Evolutionary conservation across 2,888 invertebrate species (phyloP).

Genomic region (Incurvaria masculella): DNA sequence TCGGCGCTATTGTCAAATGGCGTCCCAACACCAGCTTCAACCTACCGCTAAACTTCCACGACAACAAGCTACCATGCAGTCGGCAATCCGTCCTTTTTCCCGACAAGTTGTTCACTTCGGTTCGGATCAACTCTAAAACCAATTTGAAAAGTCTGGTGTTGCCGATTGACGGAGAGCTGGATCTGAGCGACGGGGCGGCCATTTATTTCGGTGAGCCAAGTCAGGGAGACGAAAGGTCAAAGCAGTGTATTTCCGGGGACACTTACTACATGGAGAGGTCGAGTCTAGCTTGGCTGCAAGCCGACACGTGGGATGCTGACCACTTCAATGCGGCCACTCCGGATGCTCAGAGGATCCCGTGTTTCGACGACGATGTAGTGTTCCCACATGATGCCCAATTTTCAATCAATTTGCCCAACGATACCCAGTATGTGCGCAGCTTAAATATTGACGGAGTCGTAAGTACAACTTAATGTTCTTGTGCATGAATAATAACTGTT

Average conservation of each 20-base stretch:
- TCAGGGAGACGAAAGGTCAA: slow-evolving; percentile 26
- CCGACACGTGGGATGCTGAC: slow-evolving; percentile 41
- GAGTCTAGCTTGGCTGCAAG: slow-evolving; percentile 33
- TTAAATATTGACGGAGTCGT: neutral
- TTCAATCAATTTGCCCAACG: slow-evolving; percentile 28
- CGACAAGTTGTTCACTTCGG: slow-evolving; percentile 25
- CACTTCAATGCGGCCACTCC: slow-evolving; percentile 46
- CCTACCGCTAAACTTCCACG: neutral
- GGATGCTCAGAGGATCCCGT: slow-evolving; percentile 46
- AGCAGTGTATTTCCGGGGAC: slow-evolving; percentile 27
- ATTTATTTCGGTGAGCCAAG: slow-evolving; percentile 1
- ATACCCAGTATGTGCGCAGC: neutral
- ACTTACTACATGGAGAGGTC: slow-evolving; percentile 31
- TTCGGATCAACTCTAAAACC: slow-evolving; percentile 26
- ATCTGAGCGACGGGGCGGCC: slow-evolving; percentile 30
- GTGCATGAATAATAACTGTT: too few relatives aligned
- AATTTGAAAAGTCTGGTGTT: slow-evolving; percentile 31
- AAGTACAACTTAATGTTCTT: too few relatives aligned
- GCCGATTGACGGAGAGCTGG: slow-evolving; percentile 38
- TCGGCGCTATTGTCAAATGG: neutral
- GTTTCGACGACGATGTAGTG: slow-evolving; percentile 38
- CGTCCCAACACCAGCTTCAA: slow-evolving; percentile 1
- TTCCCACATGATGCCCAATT: slow-evolving; percentile 32
- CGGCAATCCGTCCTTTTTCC: slow-evolving; percentile 23
- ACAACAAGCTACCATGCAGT: neutral